Conservation (phyloP, 2,888 invertebrate species). For the Limenitis camilla region DNA sequence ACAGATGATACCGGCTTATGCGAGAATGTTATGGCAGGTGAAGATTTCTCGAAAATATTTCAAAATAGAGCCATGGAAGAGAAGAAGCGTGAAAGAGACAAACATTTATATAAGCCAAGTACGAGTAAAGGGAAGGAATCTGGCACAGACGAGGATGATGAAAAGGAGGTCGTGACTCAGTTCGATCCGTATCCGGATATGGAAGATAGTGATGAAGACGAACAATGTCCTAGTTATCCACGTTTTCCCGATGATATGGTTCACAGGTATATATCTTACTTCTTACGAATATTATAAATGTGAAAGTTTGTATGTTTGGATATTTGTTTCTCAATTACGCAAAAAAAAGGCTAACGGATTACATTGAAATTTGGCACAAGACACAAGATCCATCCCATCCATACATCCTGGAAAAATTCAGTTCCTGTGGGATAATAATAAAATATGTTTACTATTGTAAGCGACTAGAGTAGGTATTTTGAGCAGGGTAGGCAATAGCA, state of each 20-base stretch:
- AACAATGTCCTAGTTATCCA: constrained; percentile 39
- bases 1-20: constrained; percentile 97
- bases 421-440: no score
- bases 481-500: no score
- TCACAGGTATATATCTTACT: constrained; percentile 11
- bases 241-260: constrained; percentile 20
- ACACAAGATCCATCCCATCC: no score
- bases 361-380: no score
- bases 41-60: constrained; percentile 80
- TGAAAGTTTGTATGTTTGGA: background rate
- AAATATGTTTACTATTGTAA: no score
- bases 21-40: constrained; percentile 91
- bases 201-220: constrained; percentile 86
- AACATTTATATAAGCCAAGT: constrained; percentile 46
- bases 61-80: constrained; percentile 63
- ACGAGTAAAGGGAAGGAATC: constrained; percentile 50
- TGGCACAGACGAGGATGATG: constrained; percentile 49
- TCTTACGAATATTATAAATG: background rate
- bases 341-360: no score
- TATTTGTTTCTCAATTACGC: no score
- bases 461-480: no score
- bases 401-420: no score
- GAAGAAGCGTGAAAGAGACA: constrained; percentile 49
- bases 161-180: constrained; percentile 60
- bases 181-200: constrained; percentile 84